A percentile compares a stretch with the other conserved stretches of the same genome.
Conservation (phyloP, 2,888 invertebrate genomes). For the Pachymerium ferrugineum region DNA sequence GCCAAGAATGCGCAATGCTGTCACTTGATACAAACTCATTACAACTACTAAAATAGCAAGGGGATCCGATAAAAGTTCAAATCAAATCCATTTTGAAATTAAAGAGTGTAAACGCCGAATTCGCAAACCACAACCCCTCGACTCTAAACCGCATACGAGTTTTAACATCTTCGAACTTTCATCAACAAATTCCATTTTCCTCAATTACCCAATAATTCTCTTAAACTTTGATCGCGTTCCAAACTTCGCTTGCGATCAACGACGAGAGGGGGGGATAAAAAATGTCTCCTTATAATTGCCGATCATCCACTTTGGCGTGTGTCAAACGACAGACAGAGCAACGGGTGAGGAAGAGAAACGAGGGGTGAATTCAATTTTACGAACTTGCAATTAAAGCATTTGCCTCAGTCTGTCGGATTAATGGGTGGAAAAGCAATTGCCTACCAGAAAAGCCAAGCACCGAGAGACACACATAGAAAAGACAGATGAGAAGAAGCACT, state of each 20-base stretch:
- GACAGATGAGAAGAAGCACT: conserved; percentile 21
- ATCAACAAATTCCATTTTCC: background rate
- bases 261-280: background rate
- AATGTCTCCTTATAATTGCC: conserved; percentile 9
- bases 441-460: background rate
- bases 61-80: background rate
- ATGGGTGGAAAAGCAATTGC: conserved; percentile 18
- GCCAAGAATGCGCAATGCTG: background rate
- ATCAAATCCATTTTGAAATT: background rate
- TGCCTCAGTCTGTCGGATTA: conserved; percentile 10
- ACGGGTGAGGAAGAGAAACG: background rate
- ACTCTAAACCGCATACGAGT: background rate
- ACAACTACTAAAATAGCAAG: background rate
- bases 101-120: background rate
- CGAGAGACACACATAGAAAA: conserved; percentile 15
- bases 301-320: conserved; percentile 13
- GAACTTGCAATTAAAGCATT: conserved; percentile 21
- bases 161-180: background rate
- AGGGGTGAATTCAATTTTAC: conserved; percentile 21
- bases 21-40: background rate
- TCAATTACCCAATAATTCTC: background rate
- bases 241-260: background rate
- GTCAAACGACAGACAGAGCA: conserved; percentile 14
- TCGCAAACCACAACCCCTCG: background rate
- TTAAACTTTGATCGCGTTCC: background rate